phyloP scores from a whole-genome alignment of 1,140 invertebrate species.

The Latrodectus geometricus region DNA sequence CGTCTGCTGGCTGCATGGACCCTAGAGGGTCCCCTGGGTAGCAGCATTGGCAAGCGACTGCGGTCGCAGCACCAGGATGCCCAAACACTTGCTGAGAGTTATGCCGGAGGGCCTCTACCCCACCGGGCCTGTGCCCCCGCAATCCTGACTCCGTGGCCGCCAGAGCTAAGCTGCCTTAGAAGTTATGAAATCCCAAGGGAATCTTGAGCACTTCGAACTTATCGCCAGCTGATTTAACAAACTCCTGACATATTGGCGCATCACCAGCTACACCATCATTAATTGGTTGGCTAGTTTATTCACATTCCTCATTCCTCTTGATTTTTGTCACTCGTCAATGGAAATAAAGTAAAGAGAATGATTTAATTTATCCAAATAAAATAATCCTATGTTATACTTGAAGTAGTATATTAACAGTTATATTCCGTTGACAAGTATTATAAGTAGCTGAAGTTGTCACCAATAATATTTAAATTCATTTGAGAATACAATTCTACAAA shows the following conservation, averaged over 20 bases:
- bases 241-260: neutral
- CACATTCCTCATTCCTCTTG: neutral
- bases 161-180: neutral
- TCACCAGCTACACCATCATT: neutral
- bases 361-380: no score
- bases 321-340: neutral
- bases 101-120: slow-evolving; percentile 4
- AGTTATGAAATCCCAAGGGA: no score
- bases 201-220: neutral
- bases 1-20: slow-evolving; percentile 27
- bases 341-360: no score
- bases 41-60: slow-evolving; percentile 43
- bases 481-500: no score
- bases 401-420: no score
- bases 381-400: no score
- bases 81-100: slow-evolving; percentile 40
- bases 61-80: neutral
- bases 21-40: slow-evolving; percentile 31
- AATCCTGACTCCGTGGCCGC: slow-evolving; percentile 25
- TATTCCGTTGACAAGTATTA: no score
- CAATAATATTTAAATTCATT: no score
- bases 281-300: neutral
- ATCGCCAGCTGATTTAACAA: neutral
- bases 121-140: slow-evolving; percentile 6
- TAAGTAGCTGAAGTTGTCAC: no score